Evolutionary conservation across 1,140 invertebrate genomes (phyloP), one percentile per base, ranked within the genome.

Genomic region (Pseudomyrmex sp.): DNA sequence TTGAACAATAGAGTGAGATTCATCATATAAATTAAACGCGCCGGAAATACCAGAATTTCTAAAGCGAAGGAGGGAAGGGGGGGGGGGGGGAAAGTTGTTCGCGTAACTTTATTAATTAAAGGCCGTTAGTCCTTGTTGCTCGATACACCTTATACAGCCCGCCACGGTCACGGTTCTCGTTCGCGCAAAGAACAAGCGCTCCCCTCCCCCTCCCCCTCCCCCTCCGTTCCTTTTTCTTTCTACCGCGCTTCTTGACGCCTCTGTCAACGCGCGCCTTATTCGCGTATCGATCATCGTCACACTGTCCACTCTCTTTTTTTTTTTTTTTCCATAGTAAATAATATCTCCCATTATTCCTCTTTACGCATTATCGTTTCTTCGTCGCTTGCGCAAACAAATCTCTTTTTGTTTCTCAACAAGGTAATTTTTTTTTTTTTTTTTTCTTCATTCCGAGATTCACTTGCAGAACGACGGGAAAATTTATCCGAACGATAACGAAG

Each of bases 31-130:
- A 26, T 26, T 26, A 26, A 26, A 26, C 26, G 26, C 26, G 26
- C 26, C 26, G 26, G 26, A 26, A 26, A 26, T 26, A 26, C 26
- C 26, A 26, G 26, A 26, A 26, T 26, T 26, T 26, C 26, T 3
- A 26, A 26, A 26, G 26, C 3, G 26, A 26, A 26, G 26, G 0
- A 18, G 26, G 3, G 20, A 23, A 3, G 26, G 26, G 26, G 2
- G 5, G 5, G 35, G 0, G 1, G 83, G 48, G 69, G 79, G 85
- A 90, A 91, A 92, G 91, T 93, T 93, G 92, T 92, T 92, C 90
- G 89, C 90, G 91, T 93, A 94, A 94, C 93, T 94, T 94, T 94
- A 93, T 93, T 94, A 93, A 94, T 93, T 93, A 93, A 93, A 93
- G 91, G 90, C 87, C 91, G 91, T 93, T 93, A 92, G 91, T 92